phyloP scores from a whole-genome alignment of 2,888 invertebrate species.

The Tachina grossa region DNA sequence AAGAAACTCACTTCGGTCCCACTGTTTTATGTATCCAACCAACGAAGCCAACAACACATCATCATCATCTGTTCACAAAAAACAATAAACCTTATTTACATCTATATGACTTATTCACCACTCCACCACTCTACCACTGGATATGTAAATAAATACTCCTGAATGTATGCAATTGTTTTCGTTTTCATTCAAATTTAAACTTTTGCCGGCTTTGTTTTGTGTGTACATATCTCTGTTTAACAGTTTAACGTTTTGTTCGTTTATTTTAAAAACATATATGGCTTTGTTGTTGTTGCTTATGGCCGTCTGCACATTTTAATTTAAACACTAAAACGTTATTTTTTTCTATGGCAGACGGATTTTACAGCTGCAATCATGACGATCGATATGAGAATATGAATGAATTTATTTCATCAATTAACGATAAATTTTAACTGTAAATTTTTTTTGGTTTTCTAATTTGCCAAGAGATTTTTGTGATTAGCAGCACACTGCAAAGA shows the following conservation, averaged over 20 bases:
- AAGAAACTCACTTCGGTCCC: not conserved
- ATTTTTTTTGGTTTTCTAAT: too few species aligned
- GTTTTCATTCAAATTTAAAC: slow-evolving; percentile 30
- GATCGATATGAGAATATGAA: not conserved
- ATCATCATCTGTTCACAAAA: slow-evolving; percentile 26
- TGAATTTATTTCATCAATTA: not conserved
- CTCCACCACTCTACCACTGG: slow-evolving; percentile 13
- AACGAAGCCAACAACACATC: slow-evolving; percentile 8
- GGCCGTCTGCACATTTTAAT: slow-evolving; percentile 13
- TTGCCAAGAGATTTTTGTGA: too few species aligned
- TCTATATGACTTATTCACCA: slow-evolving; percentile 48
- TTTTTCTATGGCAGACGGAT: not conserved
- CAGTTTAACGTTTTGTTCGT: not conserved
- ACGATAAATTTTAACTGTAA: not conserved
- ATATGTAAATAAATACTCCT: slow-evolving; percentile 38
- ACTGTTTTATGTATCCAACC: not conserved
- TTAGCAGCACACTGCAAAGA: too few species aligned
- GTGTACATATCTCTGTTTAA: not conserved
- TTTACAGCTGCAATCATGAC: slow-evolving; percentile 36
- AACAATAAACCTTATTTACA: slow-evolving; percentile 52
- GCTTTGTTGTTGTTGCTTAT: not conserved
- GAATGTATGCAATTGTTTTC: slow-evolving; percentile 51
- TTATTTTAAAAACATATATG: not conserved
- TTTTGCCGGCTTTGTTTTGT: not conserved
- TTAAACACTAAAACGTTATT: slow-evolving; percentile 26